Conservation (phyloP, 2,113 vertebrate genomes). For the Mionectes macconnelli region DNA sequence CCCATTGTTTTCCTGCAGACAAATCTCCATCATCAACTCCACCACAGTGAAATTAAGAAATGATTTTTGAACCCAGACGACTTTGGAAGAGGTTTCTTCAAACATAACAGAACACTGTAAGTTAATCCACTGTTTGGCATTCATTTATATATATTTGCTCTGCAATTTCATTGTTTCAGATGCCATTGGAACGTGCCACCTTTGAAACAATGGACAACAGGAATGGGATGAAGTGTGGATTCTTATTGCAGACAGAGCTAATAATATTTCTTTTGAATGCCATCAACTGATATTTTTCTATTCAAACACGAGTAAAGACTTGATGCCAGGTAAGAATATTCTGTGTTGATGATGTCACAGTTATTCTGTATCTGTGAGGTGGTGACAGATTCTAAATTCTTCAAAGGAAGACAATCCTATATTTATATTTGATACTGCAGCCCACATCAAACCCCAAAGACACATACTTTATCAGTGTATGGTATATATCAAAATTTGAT, state of each 20-base stretch:
- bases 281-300: conserved; percentile 59
- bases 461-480: background rate
- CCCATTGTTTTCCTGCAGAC: conserved; percentile 53
- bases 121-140: conserved; percentile 36
- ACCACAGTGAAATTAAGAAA: conserved; percentile 35
- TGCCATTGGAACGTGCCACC: conserved; percentile 39
- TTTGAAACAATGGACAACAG: conserved; percentile 64
- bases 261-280: conserved; percentile 58
- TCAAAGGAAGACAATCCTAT: background rate
- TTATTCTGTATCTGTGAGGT: background rate
- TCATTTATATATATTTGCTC: conserved; percentile 55
- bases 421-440: background rate
- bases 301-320: background rate
- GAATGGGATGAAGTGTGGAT: conserved; percentile 48
- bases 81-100: conserved; percentile 32
- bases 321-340: background rate
- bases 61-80: background rate
- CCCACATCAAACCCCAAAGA: background rate
- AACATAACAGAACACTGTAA: background rate
- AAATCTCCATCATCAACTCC: conserved; percentile 59
- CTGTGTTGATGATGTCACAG: background rate
- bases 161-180: conserved; percentile 65
- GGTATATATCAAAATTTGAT: background rate
- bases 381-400: background rate
- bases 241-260: conserved; percentile 57